Evolutionary conservation across 2,797 vertebrate species (phyloP).

Genomic region (Gymnopithys bicolor): DNA sequence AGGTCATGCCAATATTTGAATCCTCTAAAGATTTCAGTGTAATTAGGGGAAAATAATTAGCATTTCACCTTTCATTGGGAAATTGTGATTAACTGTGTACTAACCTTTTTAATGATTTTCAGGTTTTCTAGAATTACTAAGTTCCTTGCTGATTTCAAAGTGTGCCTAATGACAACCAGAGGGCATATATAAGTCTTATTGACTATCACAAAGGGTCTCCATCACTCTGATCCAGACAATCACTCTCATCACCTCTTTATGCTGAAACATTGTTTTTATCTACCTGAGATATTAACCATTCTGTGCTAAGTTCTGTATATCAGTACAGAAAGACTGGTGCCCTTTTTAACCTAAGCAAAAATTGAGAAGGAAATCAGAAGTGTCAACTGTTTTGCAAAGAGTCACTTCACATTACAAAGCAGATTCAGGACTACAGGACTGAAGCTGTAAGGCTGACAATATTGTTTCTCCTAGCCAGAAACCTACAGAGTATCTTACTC

Average conservation of each 20-base stretch:
- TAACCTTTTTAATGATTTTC: slow-evolving; percentile 12
- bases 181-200: not conserved
- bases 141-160: slow-evolving; percentile 20
- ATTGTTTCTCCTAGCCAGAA: not conserved
- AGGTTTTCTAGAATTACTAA: not conserved
- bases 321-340: not conserved
- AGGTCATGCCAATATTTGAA: slow-evolving; percentile 70
- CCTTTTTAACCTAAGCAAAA: not conserved
- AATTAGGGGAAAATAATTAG: slow-evolving; percentile 49
- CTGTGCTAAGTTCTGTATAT: not conserved
- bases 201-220: not conserved
- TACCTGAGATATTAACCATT: not conserved
- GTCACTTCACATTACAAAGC: not conserved
- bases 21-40: not conserved
- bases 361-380: not conserved
- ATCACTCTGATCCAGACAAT: not conserved
- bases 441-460: not conserved
- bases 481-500: not conserved
- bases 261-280: not conserved
- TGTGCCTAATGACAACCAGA: not conserved
- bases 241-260: not conserved
- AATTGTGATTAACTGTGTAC: slow-evolving; percentile 39
- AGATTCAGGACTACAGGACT: not conserved
- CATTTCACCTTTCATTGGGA: slow-evolving; percentile 28
- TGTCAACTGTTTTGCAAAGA: not conserved